These are phyloP conservation scores for Achatina immaculata DNA, from an alignment of 1,140 invertebrate genomes.

Conservation along the genomic window DNA sequence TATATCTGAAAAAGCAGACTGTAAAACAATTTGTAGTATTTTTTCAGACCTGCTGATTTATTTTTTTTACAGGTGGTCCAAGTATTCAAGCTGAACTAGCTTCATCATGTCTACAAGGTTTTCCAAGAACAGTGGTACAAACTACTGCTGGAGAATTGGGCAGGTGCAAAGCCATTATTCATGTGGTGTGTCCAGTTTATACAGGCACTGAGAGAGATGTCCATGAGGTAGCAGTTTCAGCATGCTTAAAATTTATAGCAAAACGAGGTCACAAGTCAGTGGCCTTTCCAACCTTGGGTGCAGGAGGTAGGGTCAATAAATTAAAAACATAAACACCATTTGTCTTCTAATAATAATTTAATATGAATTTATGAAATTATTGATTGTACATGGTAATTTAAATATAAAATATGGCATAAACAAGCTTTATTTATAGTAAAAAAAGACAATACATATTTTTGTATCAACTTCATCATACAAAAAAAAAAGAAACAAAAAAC, in stretches of 20 bases:
- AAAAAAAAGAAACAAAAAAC: too few species aligned
- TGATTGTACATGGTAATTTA: too few species aligned
- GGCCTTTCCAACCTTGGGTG: not conserved
- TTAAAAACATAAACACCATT: too few species aligned
- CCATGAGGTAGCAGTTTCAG: not conserved
- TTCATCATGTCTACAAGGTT: not conserved
- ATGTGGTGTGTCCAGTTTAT: conserved; percentile 11
- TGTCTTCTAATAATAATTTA: too few species aligned
- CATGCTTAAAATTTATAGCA: not conserved
- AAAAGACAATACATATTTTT: too few species aligned
- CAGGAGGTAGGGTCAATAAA: not conserved
- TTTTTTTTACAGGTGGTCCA: not conserved
- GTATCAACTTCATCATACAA: too few species aligned
- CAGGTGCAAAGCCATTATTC: not conserved
- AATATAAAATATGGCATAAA: too few species aligned
- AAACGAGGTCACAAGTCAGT: not conserved
- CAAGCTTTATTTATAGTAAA: too few species aligned
- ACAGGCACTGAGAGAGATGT: not conserved
- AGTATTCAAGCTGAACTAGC: not conserved
- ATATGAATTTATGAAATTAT: too few species aligned
- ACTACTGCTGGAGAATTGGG: not conserved
- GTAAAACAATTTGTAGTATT: too few species aligned
- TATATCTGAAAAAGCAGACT: too few species aligned
- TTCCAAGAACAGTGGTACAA: not conserved
- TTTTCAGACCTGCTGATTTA: too few species aligned